Percentiles rank a stretch among this genome's conserved stretches.
These are phyloP conservation scores for Phenganax marumi DNA, from an alignment of 92 coral and sea anemone species.

Conservation along the genomic window DNA sequence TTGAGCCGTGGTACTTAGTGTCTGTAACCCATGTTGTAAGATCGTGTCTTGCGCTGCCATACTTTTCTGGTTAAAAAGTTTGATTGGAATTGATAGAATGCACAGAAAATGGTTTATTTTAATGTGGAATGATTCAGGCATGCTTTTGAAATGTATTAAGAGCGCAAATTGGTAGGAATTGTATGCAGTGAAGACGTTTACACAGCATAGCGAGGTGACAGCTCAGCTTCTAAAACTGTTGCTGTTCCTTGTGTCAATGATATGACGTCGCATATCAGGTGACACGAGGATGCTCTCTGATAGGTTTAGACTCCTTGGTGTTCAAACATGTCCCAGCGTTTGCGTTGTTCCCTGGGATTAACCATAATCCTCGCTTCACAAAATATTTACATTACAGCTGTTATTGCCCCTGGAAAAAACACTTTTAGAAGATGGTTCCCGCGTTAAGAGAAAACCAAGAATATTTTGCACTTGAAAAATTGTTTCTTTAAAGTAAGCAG, in stretches of 20 bases:
- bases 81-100: neutral
- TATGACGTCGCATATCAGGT: conserved; percentile 5
- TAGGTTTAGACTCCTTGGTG: conserved; percentile 15
- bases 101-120: too few relatives aligned
- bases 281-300: neutral
- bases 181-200: too few relatives aligned
- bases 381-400: conserved; percentile 36
- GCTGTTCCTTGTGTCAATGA: neutral
- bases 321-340: conserved; percentile 1
- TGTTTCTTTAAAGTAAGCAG: too few relatives aligned
- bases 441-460: too few relatives aligned
- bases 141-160: too few relatives aligned
- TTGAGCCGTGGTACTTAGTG: conserved; percentile 26
- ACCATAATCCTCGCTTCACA: conserved; percentile 20
- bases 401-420: neutral
- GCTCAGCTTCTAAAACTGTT: neutral
- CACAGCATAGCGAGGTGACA: neutral
- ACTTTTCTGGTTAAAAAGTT: neutral
- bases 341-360: conserved; percentile 1
- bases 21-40: neutral
- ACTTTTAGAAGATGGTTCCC: neutral
- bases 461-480: too few relatives aligned
- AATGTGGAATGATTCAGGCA: too few relatives aligned
- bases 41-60: neutral
- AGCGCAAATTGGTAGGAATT: too few relatives aligned